Conservation (phyloP, 2,888 invertebrate species). For the Acrocera orbiculus region DNA sequence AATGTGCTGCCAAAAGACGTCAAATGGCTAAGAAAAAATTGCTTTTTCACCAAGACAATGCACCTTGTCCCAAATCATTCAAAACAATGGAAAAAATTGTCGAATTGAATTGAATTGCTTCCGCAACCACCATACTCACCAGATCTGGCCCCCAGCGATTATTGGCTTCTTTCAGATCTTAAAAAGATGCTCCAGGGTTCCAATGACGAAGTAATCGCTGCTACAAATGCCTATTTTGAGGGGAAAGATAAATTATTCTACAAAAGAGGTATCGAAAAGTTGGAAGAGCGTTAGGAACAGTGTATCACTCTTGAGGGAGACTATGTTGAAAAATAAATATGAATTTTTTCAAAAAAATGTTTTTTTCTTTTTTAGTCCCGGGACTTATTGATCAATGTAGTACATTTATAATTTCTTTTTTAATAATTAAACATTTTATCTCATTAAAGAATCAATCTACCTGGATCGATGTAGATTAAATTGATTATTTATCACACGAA, state of each 20-base stretch:
- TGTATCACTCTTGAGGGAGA: constrained; percentile 2
- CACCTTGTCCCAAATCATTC: not conserved
- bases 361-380: no score
- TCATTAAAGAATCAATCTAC: no score
- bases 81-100: constrained; percentile 1
- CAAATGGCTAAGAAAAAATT: constrained; percentile 3
- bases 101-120: constrained; percentile 3
- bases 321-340: not conserved
- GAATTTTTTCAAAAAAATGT: no score
- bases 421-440: no score
- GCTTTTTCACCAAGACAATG: constrained; percentile 6
- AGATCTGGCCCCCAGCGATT: constrained; percentile 3
- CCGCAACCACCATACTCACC: not conserved
- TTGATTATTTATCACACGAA: no score
- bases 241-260: constrained; percentile 4
- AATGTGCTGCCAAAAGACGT: constrained; percentile 3
- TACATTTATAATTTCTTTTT: no score
- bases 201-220: constrained; percentile 2
- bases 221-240: constrained; percentile 5
- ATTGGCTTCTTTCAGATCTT: constrained; percentile 3
- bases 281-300: constrained; percentile 2
- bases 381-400: no score
- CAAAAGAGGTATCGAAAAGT: constrained; percentile 3
- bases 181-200: constrained; percentile 3
- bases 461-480: no score